Evolutionary conservation across 2,888 invertebrate species (phyloP).

Genomic region (Homarus gammarus): DNA sequence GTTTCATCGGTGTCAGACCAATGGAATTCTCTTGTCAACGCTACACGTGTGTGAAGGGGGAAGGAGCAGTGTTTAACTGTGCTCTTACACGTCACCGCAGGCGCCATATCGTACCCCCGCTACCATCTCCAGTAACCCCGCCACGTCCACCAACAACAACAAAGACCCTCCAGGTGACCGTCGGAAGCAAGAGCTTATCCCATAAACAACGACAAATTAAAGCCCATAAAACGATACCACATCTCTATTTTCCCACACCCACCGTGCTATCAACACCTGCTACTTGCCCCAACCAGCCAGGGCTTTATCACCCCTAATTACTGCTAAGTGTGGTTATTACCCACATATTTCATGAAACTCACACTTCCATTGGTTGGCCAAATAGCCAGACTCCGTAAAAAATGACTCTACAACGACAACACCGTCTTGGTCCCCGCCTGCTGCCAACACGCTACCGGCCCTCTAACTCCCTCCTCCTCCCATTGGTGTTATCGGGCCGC

Average conservation of each 20-base stretch:
- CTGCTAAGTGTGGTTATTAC: conserved; percentile 19
- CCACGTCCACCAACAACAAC: background rate
- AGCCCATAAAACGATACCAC: conserved; percentile 31
- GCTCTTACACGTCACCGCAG: too few species aligned
- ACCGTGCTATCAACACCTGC: conserved; percentile 35
- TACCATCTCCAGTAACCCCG: background rate
- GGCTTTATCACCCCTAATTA: conserved; percentile 17
- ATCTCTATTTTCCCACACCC: conserved; percentile 30
- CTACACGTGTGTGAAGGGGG: too few species aligned
- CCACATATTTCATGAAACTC: conserved; percentile 24
- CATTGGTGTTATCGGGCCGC: too few species aligned
- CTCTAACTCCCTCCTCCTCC: too few species aligned
- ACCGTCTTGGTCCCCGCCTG: too few species aligned
- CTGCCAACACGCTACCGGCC: too few species aligned
- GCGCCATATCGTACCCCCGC: too few species aligned
- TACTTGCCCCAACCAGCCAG: background rate
- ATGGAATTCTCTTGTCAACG: too few species aligned
- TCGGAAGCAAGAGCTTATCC: conserved; percentile 24
- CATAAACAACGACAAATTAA: conserved; percentile 48
- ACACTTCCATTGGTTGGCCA: conserved; percentile 26
- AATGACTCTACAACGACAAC: too few species aligned
- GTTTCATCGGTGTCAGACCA: too few species aligned
- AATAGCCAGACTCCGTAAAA: conserved; percentile 16
- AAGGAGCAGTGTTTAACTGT: too few species aligned
- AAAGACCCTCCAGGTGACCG: background rate